phyloP scores from a whole-genome alignment of 1,140 invertebrate genomes.

The Chironomus tepperi region DNA sequence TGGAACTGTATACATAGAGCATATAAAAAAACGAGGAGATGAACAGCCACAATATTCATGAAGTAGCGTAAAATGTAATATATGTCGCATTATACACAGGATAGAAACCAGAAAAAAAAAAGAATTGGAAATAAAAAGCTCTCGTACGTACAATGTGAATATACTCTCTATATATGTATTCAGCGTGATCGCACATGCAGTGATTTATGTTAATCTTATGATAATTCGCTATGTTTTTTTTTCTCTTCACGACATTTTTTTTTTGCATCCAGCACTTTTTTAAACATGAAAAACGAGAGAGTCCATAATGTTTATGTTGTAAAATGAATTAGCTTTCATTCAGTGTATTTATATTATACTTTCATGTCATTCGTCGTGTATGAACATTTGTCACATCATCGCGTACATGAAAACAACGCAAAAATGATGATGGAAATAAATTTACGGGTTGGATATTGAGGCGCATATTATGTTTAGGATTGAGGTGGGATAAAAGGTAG shows the following conservation, averaged over 20 bases:
- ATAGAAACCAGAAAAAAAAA: not conserved
- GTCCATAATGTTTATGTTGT: not conserved
- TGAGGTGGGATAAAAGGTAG: too few species aligned
- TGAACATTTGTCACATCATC: not conserved
- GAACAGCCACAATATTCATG: too few species aligned
- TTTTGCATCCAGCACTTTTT: too few species aligned
- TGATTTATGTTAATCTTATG: conserved; percentile 23
- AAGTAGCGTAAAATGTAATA: not conserved
- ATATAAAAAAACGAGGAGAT: not conserved
- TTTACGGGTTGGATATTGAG: too few species aligned
- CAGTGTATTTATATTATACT: not conserved
- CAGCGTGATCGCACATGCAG: not conserved
- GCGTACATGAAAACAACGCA: not conserved
- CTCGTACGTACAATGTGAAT: too few species aligned
- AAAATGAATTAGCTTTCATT: conserved; percentile 9
- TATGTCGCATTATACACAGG: not conserved
- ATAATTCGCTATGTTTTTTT: not conserved
- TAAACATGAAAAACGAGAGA: not conserved
- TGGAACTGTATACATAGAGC: not conserved
- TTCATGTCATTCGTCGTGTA: not conserved
- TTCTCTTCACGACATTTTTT: not conserved
- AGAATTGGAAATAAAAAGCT: too few species aligned
- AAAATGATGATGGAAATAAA: too few species aligned
- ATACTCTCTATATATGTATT: not conserved
- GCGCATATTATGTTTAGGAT: too few species aligned